A percentile compares a stretch with the other conserved stretches of the same genome.
Evolutionary conservation across 2,888 invertebrate genomes (phyloP).

Genomic region (Maniola hyperantus): DNA sequence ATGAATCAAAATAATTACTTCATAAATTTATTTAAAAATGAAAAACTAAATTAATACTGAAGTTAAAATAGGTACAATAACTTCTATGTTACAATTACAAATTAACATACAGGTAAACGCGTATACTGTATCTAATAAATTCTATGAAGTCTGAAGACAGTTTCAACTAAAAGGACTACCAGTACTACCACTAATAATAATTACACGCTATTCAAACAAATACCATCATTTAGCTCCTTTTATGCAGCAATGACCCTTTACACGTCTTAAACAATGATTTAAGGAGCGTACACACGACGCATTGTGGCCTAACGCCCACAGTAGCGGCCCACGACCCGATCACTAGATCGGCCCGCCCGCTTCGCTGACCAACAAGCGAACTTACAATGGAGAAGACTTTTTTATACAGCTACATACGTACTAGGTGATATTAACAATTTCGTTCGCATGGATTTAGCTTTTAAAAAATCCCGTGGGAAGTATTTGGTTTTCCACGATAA

Average conservation of each 20-base stretch:
- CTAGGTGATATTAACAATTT: no score
- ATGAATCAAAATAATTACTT: no score
- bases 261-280: constrained; percentile 35
- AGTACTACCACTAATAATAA: constrained; percentile 21
- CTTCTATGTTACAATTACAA: background rate
- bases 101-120: background rate
- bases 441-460: no score
- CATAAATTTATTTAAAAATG: no score
- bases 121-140: background rate
- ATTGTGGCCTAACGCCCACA: constrained; percentile 74
- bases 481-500: no score
- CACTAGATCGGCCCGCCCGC: constrained; percentile 78
- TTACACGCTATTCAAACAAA: constrained; percentile 28
- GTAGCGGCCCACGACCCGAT: constrained; percentile 69
- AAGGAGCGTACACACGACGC: constrained; percentile 47
- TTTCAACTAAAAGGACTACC: background rate
- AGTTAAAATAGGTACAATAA: no score
- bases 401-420: no score
- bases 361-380: constrained; percentile 47
- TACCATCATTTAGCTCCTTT: constrained; percentile 29
- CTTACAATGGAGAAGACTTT: constrained; percentile 50
- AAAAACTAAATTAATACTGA: no score
- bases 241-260: constrained; percentile 37
- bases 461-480: no score
- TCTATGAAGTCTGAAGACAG: constrained; percentile 3